Percentiles rank a stretch among this genome's conserved stretches.
Evolutionary conservation across 1,140 invertebrate genomes (phyloP).

Genomic region (Eubasilissa regina): DNA sequence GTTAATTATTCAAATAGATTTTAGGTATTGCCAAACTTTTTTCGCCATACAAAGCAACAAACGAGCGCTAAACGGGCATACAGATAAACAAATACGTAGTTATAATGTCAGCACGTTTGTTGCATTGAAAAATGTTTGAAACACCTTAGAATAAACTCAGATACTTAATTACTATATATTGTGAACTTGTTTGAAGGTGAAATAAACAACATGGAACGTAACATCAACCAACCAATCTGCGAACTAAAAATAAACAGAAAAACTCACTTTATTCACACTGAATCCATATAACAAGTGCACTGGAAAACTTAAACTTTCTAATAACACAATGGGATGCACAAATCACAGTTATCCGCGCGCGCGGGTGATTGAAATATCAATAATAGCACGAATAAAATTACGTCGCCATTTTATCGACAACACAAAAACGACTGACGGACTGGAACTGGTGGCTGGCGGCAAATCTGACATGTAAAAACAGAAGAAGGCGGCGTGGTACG

Average conservation of each 20-base stretch:
- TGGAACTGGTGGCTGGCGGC: not conserved
- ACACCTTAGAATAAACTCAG: too few species aligned
- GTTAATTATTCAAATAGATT: too few species aligned
- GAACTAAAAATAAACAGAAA: conserved; percentile 19
- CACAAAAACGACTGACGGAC: conserved; percentile 2
- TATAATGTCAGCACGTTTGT: too few species aligned
- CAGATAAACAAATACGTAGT: too few species aligned
- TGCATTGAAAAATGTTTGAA: too few species aligned
- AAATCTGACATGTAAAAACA: conserved; percentile 17
- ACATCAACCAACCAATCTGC: not conserved
- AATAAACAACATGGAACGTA: conserved; percentile 1
- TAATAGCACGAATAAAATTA: not conserved
- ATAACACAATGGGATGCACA: not conserved
- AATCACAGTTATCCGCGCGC: not conserved
- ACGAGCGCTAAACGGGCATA: too few species aligned
- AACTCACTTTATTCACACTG: conserved; percentile 11
- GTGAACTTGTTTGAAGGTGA: conserved; percentile 31
- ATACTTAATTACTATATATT: not conserved
- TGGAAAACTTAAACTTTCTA: not conserved
- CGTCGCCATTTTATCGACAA: conserved; percentile 18
- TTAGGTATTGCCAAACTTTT: too few species aligned
- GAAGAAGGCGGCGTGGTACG: not conserved
- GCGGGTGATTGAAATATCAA: not conserved
- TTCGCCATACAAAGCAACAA: too few species aligned
- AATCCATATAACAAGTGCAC: conserved; percentile 9